Evolutionary conservation across 2,888 invertebrate species (phyloP).

Genomic region (Cephus spinipes): DNA sequence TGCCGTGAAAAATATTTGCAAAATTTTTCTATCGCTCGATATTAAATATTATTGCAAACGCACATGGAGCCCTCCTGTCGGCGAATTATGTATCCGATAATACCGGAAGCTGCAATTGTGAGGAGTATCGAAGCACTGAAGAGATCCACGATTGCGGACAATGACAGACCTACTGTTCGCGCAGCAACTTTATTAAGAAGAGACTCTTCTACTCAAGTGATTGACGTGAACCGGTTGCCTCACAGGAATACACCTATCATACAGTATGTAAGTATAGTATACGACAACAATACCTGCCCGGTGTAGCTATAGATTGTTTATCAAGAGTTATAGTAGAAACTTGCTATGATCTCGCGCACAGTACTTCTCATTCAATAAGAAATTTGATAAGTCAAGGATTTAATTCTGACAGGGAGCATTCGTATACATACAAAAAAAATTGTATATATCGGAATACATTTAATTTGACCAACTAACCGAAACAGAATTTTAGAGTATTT

Average conservation of each 20-base stretch:
- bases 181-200: conserved; percentile 42
- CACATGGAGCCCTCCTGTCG: conserved; percentile 28
- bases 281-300: background rate
- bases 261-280: conserved; percentile 44
- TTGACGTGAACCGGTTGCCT: conserved; percentile 45
- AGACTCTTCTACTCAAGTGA: conserved; percentile 46
- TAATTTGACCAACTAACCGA: background rate
- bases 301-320: background rate
- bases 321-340: background rate
- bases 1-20: background rate
- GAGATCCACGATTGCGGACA: conserved; percentile 22
- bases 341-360: background rate
- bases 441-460: background rate
- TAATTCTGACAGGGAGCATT: background rate
- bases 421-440: background rate
- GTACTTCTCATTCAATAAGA: background rate
- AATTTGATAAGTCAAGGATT: background rate
- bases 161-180: conserved; percentile 37
- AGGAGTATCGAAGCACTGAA: conserved; percentile 40
- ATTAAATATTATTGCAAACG: background rate
- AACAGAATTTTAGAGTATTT: background rate
- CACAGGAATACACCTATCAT: conserved; percentile 37
- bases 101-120: conserved; percentile 34
- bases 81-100: conserved; percentile 38
- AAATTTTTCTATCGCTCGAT: background rate